phyloP scores from a whole-genome alignment of 2,113 vertebrate genomes.

The Megaceryle maxima region DNA sequence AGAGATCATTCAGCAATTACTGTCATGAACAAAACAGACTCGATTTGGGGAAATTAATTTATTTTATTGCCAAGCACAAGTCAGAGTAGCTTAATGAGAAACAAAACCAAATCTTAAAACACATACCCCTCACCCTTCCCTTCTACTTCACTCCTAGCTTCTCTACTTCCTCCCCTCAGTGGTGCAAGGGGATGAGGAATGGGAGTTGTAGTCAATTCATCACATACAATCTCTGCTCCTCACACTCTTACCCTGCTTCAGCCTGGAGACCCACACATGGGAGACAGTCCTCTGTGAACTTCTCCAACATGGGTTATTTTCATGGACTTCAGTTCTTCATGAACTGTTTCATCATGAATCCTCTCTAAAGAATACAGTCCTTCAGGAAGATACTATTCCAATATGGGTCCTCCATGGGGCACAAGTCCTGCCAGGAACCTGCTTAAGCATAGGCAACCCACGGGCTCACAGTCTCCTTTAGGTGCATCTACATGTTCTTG shows the following conservation, averaged over 20 bases:
- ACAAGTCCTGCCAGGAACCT: background rate
- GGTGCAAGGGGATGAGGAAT: fast-evolving
- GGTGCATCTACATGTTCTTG: background rate
- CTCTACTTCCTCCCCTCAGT: background rate
- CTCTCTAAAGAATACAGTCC: background rate
- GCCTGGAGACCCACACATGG: background rate
- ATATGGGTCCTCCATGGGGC: background rate
- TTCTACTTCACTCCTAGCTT: background rate
- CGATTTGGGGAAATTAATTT: background rate
- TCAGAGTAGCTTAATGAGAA: background rate
- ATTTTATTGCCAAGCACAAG: background rate
- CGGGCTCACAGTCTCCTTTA: background rate
- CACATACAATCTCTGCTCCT: background rate
- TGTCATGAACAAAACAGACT: background rate
- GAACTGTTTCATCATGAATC: background rate
- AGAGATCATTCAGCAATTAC: background rate
- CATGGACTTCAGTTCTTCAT: background rate
- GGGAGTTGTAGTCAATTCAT: background rate
- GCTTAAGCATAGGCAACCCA: background rate
- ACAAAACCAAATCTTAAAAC: background rate
- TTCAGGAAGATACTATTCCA: background rate
- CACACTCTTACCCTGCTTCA: background rate
- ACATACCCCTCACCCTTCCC: background rate
- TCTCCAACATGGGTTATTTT: background rate
- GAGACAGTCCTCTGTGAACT: background rate